Conservation (phyloP, 2,113 vertebrate species). For the Sceloporus tristichus region DNA sequence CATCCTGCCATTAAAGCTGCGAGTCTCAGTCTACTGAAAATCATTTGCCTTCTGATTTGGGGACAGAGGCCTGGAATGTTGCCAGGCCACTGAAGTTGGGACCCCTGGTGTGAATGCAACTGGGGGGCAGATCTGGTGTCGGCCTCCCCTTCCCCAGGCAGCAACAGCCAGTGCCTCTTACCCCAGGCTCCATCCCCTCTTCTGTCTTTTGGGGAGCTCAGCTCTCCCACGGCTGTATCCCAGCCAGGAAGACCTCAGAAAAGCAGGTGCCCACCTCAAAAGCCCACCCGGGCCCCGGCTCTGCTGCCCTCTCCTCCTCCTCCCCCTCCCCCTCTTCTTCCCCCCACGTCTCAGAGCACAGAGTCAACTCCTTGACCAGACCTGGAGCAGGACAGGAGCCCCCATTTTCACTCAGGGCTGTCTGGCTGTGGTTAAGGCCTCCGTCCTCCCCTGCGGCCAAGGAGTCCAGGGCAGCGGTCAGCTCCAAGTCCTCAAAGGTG, state of each 20-base stretch:
- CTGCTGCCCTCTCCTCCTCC: slow-evolving; percentile 84
- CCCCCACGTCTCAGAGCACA: slow-evolving; percentile 55
- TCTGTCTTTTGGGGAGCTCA: slow-evolving; percentile 3
- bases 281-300: slow-evolving; percentile 69
- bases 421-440: slow-evolving; percentile 66
- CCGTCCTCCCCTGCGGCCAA: slow-evolving; percentile 79
- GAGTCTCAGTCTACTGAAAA: too few species aligned
- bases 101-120: too few species aligned
- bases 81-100: too few species aligned
- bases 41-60: too few species aligned
- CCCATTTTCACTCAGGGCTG: slow-evolving; percentile 40
- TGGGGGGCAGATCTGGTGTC: too few species aligned
- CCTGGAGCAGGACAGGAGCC: slow-evolving; percentile 35
- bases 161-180: too few species aligned
- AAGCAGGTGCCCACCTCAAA: slow-evolving; percentile 80
- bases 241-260: slow-evolving; percentile 82
- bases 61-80: too few species aligned
- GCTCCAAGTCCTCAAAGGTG: slow-evolving; percentile 86
- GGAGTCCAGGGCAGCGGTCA: slow-evolving; percentile 82
- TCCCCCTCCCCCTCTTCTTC: slow-evolving; percentile 54
- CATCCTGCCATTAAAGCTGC: too few species aligned
- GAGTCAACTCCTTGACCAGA: slow-evolving; percentile 74
- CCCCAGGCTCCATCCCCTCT: too few species aligned
- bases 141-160: too few species aligned
- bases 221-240: slow-evolving; percentile 83